Evolutionary conservation across 2,797 vertebrate genomes (phyloP), one percentile per base, ranked within the genome.

Genomic region (Alosa sapidissima): DNA sequence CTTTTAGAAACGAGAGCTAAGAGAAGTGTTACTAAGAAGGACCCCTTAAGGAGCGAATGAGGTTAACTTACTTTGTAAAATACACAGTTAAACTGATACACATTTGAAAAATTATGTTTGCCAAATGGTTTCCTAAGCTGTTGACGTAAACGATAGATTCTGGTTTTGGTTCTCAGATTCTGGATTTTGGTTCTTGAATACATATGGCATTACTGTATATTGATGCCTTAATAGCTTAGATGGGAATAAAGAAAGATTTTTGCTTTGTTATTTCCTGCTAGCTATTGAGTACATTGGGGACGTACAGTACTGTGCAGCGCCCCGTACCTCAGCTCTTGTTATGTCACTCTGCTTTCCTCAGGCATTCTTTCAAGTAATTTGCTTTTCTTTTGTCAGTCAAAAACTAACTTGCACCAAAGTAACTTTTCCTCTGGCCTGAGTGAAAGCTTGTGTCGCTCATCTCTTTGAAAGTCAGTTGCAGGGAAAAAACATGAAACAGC

Each of bases 401-500:
- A 78, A 78, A 78, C 36, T 47, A 47, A 78, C 72, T 78, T 78
- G 72, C 72, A 7, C 41, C 41, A 45, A 47, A 78, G 72, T 78
- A 78, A 78, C 72, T 47, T 47, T 47, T 47, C 72, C 41, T 47
- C 41, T 78, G 72, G 72, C 72, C 36, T 78, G 41, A 78, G 41
- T 45, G 41, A 78, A 78, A 45, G 41, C 72, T 19, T 78, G 72
- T 78, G 72, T 78, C 72, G 36, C 72, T 78, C 72, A 47, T 78
- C 72, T 47, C 72, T 78, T 78, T 78, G 72, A 78, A 78, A 78
- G 72, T 78, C 72, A 78, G 72, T 78, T 78, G 72, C 14, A 16
- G 16, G 6, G 41, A 81, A 83, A 82, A 87, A 82, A 86, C 81
- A 85, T 54, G 36, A 84, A 47, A 19, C 86, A 82, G 48, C 55